Evolutionary conservation across 2,113 vertebrate genomes (phyloP).

Genomic region (Stegastes partitus): DNA sequence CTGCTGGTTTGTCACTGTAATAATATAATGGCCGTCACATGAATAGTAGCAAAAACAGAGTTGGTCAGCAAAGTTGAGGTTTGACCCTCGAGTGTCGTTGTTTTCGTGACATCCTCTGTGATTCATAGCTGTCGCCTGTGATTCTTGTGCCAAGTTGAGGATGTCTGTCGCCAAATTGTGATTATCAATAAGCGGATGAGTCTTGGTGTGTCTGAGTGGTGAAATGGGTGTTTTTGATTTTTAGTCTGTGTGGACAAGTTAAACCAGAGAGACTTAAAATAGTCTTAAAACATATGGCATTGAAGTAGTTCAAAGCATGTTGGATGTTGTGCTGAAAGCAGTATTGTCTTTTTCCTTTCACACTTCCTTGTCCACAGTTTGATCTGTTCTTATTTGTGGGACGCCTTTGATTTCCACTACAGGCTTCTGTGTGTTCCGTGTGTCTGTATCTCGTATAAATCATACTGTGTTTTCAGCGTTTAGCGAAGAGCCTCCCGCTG

Average conservation of each 20-base stretch:
- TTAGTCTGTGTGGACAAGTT: not conserved
- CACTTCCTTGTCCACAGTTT: no score
- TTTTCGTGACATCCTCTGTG: not conserved
- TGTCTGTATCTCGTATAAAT: conserved; percentile 4
- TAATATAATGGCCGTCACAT: not conserved
- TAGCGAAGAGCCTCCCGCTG: not conserved
- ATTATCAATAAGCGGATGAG: not conserved
- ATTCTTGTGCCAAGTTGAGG: conserved; percentile 4
- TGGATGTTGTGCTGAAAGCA: conserved; percentile 12
- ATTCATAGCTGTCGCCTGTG: not conserved
- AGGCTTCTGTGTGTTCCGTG: not conserved
- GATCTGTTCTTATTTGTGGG: not conserved
- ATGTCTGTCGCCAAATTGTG: not conserved
- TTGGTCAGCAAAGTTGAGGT: no score
- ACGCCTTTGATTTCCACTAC: not conserved
- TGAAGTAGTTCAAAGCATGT: not conserved
- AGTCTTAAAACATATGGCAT: no score
- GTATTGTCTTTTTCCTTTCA: not conserved
- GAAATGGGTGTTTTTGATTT: not conserved
- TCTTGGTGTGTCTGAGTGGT: not conserved
- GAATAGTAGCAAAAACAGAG: no score
- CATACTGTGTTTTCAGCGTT: not conserved
- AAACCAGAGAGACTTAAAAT: not conserved
- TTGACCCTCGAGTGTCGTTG: no score
- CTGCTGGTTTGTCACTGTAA: not conserved